These are phyloP conservation scores for Apistogramma diplotaenia DNA, from an alignment of 2,113 vertebrate species.

Conservation along the genomic window DNA sequence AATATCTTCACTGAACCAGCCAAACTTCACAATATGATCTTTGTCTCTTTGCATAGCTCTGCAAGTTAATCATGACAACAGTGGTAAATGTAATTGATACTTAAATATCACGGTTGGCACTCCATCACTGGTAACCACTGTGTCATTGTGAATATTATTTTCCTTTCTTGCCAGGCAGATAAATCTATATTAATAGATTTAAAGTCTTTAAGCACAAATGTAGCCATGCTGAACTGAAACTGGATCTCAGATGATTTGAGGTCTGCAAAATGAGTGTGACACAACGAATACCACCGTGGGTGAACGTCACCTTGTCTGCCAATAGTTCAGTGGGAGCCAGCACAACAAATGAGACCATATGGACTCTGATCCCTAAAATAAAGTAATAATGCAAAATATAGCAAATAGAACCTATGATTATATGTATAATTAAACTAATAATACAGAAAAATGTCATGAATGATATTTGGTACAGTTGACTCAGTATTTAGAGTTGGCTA, in stretches of 20 bases:
- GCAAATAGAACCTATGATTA: not conserved
- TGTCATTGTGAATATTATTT: not conserved
- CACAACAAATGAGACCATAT: not conserved
- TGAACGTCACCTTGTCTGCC: not conserved
- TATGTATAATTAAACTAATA: not conserved
- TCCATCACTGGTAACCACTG: not conserved
- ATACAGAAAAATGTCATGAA: not conserved
- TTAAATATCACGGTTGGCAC: not conserved
- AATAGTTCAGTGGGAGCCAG: not conserved
- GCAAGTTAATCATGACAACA: not conserved
- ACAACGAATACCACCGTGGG: not conserved
- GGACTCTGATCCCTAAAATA: not conserved
- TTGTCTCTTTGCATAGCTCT: not conserved
- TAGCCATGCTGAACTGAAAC: not conserved
- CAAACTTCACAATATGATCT: not conserved
- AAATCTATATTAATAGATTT: not conserved
- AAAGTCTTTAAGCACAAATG: not conserved
- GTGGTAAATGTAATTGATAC: not conserved
- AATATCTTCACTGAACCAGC: not conserved
- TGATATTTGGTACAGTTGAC: no score
- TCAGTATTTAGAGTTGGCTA: no score
- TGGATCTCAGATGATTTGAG: not conserved
- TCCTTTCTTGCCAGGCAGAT: not conserved
- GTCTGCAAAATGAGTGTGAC: not conserved
- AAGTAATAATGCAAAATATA: not conserved